Conservation (phyloP, 2,113 vertebrate genomes). For the Forbesichthys papilliferus region DNA sequence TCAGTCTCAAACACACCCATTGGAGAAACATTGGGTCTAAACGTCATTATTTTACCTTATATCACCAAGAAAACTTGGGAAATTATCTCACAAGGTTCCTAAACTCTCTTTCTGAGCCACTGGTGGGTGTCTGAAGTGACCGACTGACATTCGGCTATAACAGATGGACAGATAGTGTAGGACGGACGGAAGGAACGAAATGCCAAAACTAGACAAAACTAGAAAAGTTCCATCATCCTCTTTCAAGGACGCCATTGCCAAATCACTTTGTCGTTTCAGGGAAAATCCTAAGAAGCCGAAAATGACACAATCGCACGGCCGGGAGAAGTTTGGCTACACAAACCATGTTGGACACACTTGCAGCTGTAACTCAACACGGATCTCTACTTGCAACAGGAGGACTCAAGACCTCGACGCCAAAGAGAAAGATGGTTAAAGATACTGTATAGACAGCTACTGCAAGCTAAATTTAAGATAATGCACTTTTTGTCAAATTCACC, state of each 20-base stretch:
- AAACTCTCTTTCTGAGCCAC: neutral
- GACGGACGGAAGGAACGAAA: neutral
- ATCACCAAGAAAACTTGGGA: no score
- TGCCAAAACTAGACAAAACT: slow-evolving; percentile 31
- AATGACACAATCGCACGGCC: slow-evolving; percentile 60
- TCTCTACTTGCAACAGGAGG: slow-evolving; percentile 3
- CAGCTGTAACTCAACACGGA: slow-evolving; percentile 35
- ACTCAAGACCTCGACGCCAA: neutral
- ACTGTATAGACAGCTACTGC: neutral
- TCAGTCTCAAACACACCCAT: no score
- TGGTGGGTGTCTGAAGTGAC: neutral
- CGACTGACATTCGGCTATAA: slow-evolving; percentile 2
- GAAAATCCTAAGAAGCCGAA: slow-evolving; percentile 56
- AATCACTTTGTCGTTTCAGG: slow-evolving; percentile 48
- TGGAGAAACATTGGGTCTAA: no score
- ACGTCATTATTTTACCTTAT: no score
- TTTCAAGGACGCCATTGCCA: slow-evolving; percentile 36
- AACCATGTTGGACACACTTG: slow-evolving; percentile 23
- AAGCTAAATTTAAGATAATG: no score
- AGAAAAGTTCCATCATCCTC: slow-evolving; percentile 31
- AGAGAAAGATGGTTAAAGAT: slow-evolving; percentile 1
- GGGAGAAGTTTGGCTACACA: slow-evolving; percentile 43
- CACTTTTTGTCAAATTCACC: no score
- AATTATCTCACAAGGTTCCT: no score
- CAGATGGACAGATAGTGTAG: slow-evolving; percentile 20